Evolutionary conservation across 2,888 invertebrate genomes (phyloP).

Genomic region (Seira musarum): DNA sequence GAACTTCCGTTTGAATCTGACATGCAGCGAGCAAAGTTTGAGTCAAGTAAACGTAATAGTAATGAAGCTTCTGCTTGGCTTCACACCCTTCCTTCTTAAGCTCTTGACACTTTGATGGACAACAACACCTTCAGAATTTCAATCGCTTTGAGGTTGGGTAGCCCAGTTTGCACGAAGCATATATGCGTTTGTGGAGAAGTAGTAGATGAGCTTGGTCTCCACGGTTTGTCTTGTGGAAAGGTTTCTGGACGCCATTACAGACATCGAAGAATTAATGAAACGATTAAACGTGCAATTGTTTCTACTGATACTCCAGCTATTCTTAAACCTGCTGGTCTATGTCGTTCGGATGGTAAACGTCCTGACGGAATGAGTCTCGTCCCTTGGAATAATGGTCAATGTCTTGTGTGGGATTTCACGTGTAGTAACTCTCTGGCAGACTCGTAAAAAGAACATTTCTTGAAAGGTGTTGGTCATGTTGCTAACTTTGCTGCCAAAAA

Average conservation of each 20-base stretch:
- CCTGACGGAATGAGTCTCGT: slow-evolving; percentile 33
- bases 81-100: slow-evolving; percentile 21
- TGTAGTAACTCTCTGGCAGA: slow-evolving; percentile 29
- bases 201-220: too few relatives aligned
- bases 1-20: too few relatives aligned
- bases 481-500: too few relatives aligned
- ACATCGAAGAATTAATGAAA: slow-evolving; percentile 16
- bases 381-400: slow-evolving; percentile 30
- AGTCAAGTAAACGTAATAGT: too few relatives aligned
- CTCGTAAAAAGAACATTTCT: neutral
- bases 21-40: too few relatives aligned
- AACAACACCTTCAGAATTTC: slow-evolving; percentile 21
- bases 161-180: slow-evolving; percentile 4
- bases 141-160: slow-evolving; percentile 12
- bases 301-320: slow-evolving; percentile 13
- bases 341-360: slow-evolving; percentile 30
- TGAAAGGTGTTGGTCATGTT: slow-evolving; percentile 70
- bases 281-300: slow-evolving; percentile 13
- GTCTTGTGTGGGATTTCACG: slow-evolving; percentile 46
- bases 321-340: slow-evolving; percentile 31
- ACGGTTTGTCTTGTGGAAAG: slow-evolving; percentile 23
- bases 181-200: slow-evolving; percentile 28
- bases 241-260: slow-evolving; percentile 21
- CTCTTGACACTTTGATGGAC: slow-evolving; percentile 32
- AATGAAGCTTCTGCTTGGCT: slow-evolving; percentile 36